These are phyloP conservation scores for Baccha elongata DNA, from an alignment of 2,888 invertebrate species.

Conservation along the genomic window DNA sequence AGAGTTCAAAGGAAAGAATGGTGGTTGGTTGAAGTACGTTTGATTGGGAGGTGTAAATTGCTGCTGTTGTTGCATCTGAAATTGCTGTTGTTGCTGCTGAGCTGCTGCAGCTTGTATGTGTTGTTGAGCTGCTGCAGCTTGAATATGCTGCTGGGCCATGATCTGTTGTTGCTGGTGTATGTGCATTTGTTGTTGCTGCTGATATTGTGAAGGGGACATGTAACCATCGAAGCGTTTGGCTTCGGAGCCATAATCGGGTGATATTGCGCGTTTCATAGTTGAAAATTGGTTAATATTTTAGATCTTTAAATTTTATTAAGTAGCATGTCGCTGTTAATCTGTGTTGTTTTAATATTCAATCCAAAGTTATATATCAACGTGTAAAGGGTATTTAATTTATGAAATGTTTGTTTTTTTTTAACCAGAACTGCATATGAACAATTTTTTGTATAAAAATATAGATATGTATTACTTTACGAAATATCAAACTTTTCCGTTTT, in stretches of 20 bases:
- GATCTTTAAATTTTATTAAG: background rate
- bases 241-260: slow-evolving; percentile 28
- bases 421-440: no score
- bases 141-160: slow-evolving; percentile 39
- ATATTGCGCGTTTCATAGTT: slow-evolving; percentile 48
- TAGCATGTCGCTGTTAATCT: background rate
- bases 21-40: slow-evolving; percentile 35
- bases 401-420: no score
- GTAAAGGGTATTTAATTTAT: no score
- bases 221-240: slow-evolving; percentile 59
- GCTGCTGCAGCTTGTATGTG: slow-evolving; percentile 39
- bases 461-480: background rate
- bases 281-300: background rate
- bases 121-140: slow-evolving; percentile 32
- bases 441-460: background rate
- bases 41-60: slow-evolving; percentile 1
- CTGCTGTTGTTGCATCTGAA: slow-evolving; percentile 24
- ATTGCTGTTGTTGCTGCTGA: slow-evolving; percentile 54
- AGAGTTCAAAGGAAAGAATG: slow-evolving; percentile 42
- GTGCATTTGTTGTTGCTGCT: slow-evolving; percentile 27
- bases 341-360: no score
- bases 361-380: no score
- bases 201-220: slow-evolving; percentile 27
- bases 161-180: slow-evolving; percentile 29
- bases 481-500: background rate